These are phyloP conservation scores for Trichoplusia ni DNA, from an alignment of 1,140 invertebrate genomes.

Conservation along the genomic window DNA sequence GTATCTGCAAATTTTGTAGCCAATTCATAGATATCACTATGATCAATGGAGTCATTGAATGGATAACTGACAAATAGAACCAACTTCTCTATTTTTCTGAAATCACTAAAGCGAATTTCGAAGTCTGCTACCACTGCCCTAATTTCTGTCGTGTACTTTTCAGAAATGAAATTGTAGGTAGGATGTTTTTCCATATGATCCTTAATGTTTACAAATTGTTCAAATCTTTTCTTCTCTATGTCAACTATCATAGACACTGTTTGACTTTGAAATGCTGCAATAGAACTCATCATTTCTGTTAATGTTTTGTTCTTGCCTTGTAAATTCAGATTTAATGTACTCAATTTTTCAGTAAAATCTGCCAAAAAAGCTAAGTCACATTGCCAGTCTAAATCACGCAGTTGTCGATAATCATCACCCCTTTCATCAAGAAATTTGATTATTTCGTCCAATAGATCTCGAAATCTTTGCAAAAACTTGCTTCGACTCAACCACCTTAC, in stretches of 20 bases:
- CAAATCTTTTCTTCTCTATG: conserved; percentile 38
- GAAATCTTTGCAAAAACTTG: conserved; percentile 54
- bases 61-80: conserved; percentile 45
- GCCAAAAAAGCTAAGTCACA: conserved; percentile 42
- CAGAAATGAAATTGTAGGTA: conserved; percentile 39
- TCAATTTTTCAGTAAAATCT: conserved; percentile 40
- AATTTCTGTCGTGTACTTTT: conserved; percentile 39
- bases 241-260: conserved; percentile 34
- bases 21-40: conserved; percentile 46
- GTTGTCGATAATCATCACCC: conserved; percentile 44
- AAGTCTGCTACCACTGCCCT: conserved; percentile 40
- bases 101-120: conserved; percentile 37
- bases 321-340: conserved; percentile 41
- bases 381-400: conserved; percentile 45
- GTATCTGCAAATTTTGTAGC: conserved; percentile 43
- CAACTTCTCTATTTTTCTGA: conserved; percentile 47
- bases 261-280: conserved; percentile 42
- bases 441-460: conserved; percentile 50
- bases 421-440: conserved; percentile 48
- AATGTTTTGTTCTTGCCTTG: conserved; percentile 46
- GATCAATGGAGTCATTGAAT: conserved; percentile 33
- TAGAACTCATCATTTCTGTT: conserved; percentile 40
- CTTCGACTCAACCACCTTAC: conserved; percentile 50
- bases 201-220: conserved; percentile 37
- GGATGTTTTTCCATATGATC: conserved; percentile 42